Base-by-base conservation (phyloP, 2,113 vertebrate species). In the Xenopus borealis region DNA sequence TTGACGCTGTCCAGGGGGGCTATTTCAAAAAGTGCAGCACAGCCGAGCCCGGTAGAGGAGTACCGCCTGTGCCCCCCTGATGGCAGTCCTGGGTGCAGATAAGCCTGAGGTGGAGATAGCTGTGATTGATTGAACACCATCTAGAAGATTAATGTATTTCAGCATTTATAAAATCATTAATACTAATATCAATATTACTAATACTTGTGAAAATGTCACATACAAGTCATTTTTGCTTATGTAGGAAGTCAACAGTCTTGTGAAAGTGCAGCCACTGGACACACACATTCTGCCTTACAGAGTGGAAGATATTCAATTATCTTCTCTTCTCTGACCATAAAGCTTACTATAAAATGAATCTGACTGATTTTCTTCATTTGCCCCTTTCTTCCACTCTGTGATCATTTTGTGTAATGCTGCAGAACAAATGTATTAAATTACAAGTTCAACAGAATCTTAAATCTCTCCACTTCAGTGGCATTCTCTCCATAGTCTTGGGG, bases 371-470 rank as follows among this genome's bases (percentile, higher is more conserved):
- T 66, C 71, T 66, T 73, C 64, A 73, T 73, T 63, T 52, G 3
- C 50, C 64, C 71, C 62, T 57, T 64, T 57, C 71, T 30, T 66
- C 50, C 44, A 23, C 62, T 73, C 52, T 53, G 23, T 63, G 23
- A 53, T 72, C 63, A 72, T 72, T 65, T 62, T 55, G 62, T 53
- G 23, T 72, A 67, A 74, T 74, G 53, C 72, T 18, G 17, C 72
- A 65, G 30, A 67, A 67, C 63, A 57, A 66, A 65, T 18, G 46
- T 74, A 74, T 74, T 66, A 66, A 61, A 67, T 66, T 46, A 74
- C 33, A 66, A 55, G 17, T 67, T 67, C 45, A 45, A 67, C 72
- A 64, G 71, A 46, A 72, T 63, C 61, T 53, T 53, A 63, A 23
- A 64, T 52, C 71, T 44, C 62, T 16, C 16, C 7, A 30, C 64